Percentiles rank a stretch among this genome's conserved stretches.
These are phyloP conservation scores for Gasterosteus aculeatus DNA, from an alignment of 2,113 vertebrate species.

Conservation along the genomic window DNA sequence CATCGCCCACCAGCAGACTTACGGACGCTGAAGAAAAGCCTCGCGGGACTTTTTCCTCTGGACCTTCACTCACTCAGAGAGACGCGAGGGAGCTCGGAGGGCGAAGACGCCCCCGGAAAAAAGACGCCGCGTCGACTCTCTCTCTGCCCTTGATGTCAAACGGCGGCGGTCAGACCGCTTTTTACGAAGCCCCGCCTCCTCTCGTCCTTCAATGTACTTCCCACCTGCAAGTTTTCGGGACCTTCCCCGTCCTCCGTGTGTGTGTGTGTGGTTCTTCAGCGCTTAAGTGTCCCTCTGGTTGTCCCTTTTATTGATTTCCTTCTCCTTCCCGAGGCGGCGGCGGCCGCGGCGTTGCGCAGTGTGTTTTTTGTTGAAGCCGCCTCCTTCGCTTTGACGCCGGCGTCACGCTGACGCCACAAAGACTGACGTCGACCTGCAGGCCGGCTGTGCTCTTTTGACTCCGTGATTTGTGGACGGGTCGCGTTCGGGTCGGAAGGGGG, in stretches of 20 bases:
- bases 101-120: conserved; percentile 42
- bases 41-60: conserved; percentile 52
- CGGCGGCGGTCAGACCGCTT: conserved; percentile 32
- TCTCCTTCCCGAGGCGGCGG: neutral
- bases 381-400: conserved; percentile 72
- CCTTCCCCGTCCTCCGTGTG: conserved; percentile 84
- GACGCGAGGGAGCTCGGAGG: neutral
- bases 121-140: neutral
- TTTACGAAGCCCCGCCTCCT: conserved; percentile 73
- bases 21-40: conserved; percentile 58
- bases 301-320: conserved; percentile 43
- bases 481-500: no score
- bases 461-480: no score
- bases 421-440: neutral
- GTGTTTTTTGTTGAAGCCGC: conserved; percentile 80
- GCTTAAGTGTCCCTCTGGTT: conserved; percentile 69
- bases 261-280: conserved; percentile 85
- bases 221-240: conserved; percentile 87
- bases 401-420: conserved; percentile 9
- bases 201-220: conserved; percentile 85
- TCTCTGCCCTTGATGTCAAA: conserved; percentile 48
- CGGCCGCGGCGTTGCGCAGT: conserved; percentile 67
- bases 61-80: conserved; percentile 15
- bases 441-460: neutral
- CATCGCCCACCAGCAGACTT: conserved; percentile 45